Conservation (phyloP, 92 coral and sea anemone species). For the Zoanthus gigantus region DNA sequence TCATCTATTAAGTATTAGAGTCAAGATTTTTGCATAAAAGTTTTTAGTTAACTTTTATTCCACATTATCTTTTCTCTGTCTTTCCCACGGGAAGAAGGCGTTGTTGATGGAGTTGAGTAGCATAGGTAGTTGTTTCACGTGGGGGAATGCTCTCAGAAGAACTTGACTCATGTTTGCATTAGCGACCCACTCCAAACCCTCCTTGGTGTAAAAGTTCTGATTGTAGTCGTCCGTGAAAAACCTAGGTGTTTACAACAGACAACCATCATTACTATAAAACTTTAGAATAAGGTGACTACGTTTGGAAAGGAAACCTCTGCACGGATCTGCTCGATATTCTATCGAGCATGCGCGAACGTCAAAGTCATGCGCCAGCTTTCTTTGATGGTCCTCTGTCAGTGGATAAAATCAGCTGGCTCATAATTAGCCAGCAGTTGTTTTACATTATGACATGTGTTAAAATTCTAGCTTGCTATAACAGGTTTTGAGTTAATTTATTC, state of each 20-base stretch:
- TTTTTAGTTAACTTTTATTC: too few relatives aligned
- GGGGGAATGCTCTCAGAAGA: conserved; percentile 70
- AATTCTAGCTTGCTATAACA: too few relatives aligned
- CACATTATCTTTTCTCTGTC: neutral
- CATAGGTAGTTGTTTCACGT: conserved; percentile 47
- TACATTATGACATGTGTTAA: too few relatives aligned
- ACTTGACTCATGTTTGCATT: conserved; percentile 68
- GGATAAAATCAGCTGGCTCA: too few relatives aligned
- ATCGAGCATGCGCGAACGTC: too few relatives aligned
- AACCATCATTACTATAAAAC: neutral
- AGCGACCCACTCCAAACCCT: conserved; percentile 81
- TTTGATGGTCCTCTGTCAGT: neutral
- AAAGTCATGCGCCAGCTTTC: neutral
- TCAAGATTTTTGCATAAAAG: too few relatives aligned
- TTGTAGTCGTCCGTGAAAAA: conserved; percentile 77
- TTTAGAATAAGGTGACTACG: neutral
- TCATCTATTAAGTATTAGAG: too few relatives aligned
- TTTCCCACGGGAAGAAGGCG: conserved; percentile 84
- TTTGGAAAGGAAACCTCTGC: neutral
- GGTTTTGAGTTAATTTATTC: too few relatives aligned
- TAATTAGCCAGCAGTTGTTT: too few relatives aligned
- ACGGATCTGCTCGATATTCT: too few relatives aligned
- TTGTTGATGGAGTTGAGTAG: conserved; percentile 61
- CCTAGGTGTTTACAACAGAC: conserved; percentile 21
- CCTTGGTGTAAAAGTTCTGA: conserved; percentile 62